A percentile compares a stretch with the other conserved stretches of the same genome.
Conservation (phyloP, 2,113 vertebrate species). For the Erpornis zantholeuca region DNA sequence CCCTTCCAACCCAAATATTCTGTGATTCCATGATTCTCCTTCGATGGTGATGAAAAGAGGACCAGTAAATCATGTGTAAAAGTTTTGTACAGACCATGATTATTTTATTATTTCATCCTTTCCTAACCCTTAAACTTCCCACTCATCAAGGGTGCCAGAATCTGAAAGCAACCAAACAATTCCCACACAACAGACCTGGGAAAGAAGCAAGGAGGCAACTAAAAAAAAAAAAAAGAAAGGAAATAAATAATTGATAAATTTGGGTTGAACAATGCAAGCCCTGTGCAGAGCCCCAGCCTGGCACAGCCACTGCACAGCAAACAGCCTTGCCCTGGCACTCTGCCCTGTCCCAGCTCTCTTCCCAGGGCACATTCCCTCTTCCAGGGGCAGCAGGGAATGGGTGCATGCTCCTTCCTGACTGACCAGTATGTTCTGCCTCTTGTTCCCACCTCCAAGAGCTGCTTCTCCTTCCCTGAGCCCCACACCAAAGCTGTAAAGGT, state of each 20-base stretch:
- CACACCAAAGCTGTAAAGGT: not conserved
- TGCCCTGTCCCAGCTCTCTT: not conserved
- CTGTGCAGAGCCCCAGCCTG: not conserved
- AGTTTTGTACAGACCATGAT: not conserved
- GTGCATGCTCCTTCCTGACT: not conserved
- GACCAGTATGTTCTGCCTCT: not conserved
- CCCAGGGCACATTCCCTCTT: not conserved
- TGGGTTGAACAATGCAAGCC: not conserved
- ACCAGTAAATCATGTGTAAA: rapidly evolving
- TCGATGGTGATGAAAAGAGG: not conserved
- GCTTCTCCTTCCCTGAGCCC: not conserved
- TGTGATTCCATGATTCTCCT: not conserved
- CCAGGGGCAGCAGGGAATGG: not conserved
- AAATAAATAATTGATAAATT: not conserved
- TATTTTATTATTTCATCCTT: not conserved
- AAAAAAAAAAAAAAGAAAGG: too few species aligned
- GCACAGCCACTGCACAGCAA: not conserved
- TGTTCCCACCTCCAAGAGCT: not conserved
- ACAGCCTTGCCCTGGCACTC: not conserved
- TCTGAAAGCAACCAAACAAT: not conserved
- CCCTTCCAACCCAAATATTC: not conserved
- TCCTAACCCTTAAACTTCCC: not conserved
- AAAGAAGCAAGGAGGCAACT: not conserved
- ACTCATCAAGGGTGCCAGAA: not conserved
- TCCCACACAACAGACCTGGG: not conserved